Evolutionary conservation across 2,113 vertebrate species (phyloP), one percentile per base, ranked within the genome.

Genomic region (Protobothrops mucrosquamatus): DNA sequence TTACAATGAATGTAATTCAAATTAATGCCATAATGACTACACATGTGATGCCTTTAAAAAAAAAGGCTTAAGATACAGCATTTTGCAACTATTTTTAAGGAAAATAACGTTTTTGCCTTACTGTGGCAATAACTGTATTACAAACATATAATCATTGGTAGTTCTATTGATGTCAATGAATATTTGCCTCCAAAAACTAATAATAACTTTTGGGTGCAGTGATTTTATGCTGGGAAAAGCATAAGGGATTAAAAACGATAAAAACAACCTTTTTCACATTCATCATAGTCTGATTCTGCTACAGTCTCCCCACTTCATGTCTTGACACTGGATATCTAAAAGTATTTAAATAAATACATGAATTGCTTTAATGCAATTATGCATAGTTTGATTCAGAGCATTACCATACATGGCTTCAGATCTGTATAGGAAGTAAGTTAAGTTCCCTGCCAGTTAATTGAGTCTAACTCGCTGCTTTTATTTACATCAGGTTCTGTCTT

Each of bases 1-100:
- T 97, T 96, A 96, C 90, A 93, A 90, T 26, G 54, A 61, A 95
- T 94, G 95, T 89, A 56, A 89, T 95, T 93, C 46, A 56, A 94
- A 93, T 93, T 93, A 96, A 95, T 87, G 95, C 95, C 54, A n/a
- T 91, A 86, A 93, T 92, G 88, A 51, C 61, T 94, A 94, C 57
- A 90, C 69, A 56, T 91, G 95, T 95, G 86, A 95, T 94, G 95
- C 90, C 94, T 95, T 97, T 95, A 54, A 57, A 91, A 1, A 24
- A 88, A 52, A 59, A 43, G 43, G 74, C n/a, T 86, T 61, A 3
- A n/a, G n/a, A 90, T 90, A 61, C 59, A 15, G 3, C 24, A 93
- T 93, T 90, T 86, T 59, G 11, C 51, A 94, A 69, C 92, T 92
- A 92, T n/a, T 0, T 0, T 64, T 92, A 0, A 43, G 14, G 15